These are phyloP conservation scores for Maniola jurtina DNA, from an alignment of 1,140 invertebrate species.

Conservation along the genomic window DNA sequence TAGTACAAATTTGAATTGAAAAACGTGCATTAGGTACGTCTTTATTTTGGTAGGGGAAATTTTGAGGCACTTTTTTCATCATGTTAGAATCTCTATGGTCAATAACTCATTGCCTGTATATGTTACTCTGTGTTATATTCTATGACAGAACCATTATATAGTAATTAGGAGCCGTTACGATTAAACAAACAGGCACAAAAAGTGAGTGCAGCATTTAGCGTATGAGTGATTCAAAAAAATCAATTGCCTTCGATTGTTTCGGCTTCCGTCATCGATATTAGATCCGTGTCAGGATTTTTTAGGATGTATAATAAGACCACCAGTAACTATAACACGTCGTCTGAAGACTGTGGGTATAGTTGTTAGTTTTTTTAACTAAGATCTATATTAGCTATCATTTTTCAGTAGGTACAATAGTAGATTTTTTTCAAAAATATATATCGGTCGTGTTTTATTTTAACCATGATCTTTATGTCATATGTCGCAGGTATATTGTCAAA, in stretches of 20 bases:
- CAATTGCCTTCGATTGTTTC: conserved; percentile 10
- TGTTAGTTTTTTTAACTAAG: background rate
- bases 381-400: no score
- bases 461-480: no score
- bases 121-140: background rate
- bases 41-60: no score
- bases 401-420: no score
- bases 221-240: conserved; percentile 7
- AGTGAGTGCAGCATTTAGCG: conserved; percentile 8
- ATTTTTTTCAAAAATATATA: no score
- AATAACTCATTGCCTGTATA: background rate
- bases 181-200: conserved; percentile 5
- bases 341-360: background rate
- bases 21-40: no score
- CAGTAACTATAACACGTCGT: background rate
- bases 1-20: no score
- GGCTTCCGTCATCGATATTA: conserved; percentile 14
- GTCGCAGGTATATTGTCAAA: no score
- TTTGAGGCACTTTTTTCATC: no score
- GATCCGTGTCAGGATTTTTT: conserved; percentile 13
- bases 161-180: conserved; percentile 10
- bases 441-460: no score
- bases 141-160: conserved; percentile 13
- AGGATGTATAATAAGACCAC: background rate
- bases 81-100: no score